phyloP scores from a whole-genome alignment of 2,797 vertebrate genomes.

The Prionace glauca region DNA sequence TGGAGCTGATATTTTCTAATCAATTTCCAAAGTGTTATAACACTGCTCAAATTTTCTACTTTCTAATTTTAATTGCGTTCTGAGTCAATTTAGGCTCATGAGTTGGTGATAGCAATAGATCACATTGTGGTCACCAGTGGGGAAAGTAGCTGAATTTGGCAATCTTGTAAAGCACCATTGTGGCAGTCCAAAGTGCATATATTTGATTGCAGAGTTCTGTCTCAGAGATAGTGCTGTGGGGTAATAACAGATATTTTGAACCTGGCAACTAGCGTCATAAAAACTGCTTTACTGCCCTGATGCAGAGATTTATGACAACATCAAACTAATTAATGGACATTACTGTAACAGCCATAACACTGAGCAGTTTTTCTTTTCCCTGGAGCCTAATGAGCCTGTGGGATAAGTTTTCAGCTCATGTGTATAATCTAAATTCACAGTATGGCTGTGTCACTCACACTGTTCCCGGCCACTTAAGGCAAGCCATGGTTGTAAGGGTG shows the following conservation, averaged over 20 bases:
- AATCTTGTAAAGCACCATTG: neutral
- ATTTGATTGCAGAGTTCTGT: neutral
- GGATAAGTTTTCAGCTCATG: neutral
- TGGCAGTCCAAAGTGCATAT: neutral
- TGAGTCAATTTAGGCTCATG: neutral
- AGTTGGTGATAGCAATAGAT: neutral
- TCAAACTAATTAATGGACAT: neutral
- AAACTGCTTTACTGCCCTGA: neutral
- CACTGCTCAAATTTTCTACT: neutral
- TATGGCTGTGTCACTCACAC: neutral
- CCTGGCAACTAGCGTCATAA: neutral
- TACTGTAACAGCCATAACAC: neutral
- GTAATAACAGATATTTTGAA: neutral
- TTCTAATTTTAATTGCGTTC: neutral
- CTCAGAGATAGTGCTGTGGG: neutral
- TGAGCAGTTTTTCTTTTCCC: neutral
- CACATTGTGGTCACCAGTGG: neutral
- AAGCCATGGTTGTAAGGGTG: too few species aligned
- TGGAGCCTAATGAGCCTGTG: neutral
- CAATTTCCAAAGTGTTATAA: neutral
- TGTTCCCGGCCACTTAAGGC: too few species aligned
- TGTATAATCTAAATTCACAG: neutral
- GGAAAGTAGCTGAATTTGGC: neutral
- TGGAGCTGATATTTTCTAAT: neutral
- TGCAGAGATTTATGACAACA: neutral